phyloP scores from a whole-genome alignment of 2,113 vertebrate genomes.

The Scomber scombrus region DNA sequence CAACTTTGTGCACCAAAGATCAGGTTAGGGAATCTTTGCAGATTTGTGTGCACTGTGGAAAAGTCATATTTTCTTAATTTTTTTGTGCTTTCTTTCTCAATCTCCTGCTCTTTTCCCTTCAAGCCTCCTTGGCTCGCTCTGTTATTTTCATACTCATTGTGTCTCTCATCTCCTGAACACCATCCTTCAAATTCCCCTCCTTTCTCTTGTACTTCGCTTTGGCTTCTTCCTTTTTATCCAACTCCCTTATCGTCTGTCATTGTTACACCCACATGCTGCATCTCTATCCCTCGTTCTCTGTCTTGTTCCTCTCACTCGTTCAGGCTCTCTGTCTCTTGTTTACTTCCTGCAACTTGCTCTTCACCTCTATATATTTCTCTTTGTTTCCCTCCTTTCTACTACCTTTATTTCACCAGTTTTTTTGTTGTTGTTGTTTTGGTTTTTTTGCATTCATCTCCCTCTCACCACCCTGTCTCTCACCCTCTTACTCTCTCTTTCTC shows the following conservation, averaged over 20 bases:
- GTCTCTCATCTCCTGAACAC: slow-evolving; percentile 15
- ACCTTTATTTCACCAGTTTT: slow-evolving; percentile 54
- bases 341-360: slow-evolving; percentile 27
- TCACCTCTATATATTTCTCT: slow-evolving; percentile 26
- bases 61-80: background rate
- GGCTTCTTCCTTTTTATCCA: slow-evolving; percentile 11
- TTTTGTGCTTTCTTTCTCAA: slow-evolving; percentile 6
- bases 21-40: slow-evolving; percentile 1
- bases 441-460: slow-evolving; percentile 52
- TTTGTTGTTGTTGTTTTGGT: background rate
- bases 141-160: slow-evolving; percentile 16
- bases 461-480: slow-evolving; percentile 6
- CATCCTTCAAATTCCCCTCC: slow-evolving; percentile 50
- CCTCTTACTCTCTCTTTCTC: background rate
- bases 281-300: slow-evolving; percentile 13
- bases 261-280: slow-evolving; percentile 50
- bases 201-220: slow-evolving; percentile 41
- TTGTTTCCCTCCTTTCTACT: background rate
- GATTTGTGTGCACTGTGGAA: background rate
- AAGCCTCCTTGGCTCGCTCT: slow-evolving; percentile 31
- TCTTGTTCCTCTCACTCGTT: slow-evolving; percentile 1
- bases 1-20: background rate
- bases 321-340: slow-evolving; percentile 24
- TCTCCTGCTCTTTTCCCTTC: slow-evolving; percentile 3
- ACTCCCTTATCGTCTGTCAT: slow-evolving; percentile 35